Percentiles rank a stretch among this genome's conserved stretches.
phyloP scores from a whole-genome alignment of 2,888 invertebrate genomes.

The Parthenolecanium corni region DNA sequence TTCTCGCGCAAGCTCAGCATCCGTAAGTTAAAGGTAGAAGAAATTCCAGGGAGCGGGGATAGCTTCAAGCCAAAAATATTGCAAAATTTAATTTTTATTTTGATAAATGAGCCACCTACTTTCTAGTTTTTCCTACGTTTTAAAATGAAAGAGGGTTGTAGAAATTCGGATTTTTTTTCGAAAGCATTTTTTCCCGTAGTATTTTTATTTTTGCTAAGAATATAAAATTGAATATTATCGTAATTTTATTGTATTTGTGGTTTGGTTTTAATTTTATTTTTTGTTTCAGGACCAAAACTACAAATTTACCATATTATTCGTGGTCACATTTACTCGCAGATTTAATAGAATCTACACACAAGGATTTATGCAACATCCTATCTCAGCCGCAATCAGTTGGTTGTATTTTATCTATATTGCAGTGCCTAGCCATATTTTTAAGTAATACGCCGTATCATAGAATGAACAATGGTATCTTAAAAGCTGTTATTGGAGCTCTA shows the following conservation, averaged over 20 bases:
- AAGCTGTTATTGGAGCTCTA: slow-evolving; percentile 1
- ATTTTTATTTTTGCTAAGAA: too few species aligned
- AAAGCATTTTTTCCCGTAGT: too few species aligned
- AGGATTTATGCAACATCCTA: neutral
- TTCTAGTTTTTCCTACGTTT: too few species aligned
- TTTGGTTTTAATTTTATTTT: neutral
- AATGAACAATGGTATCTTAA: slow-evolving; percentile 1
- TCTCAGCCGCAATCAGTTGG: neutral
- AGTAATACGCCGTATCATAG: slow-evolving; percentile 22
- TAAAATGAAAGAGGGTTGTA: too few species aligned
- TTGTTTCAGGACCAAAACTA: neutral
- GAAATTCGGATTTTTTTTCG: too few species aligned
- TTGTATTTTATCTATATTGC: slow-evolving; percentile 2
- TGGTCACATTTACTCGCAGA: slow-evolving; percentile 24
- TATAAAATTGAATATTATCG: neutral
- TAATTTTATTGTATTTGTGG: neutral
- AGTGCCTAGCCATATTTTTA: slow-evolving; percentile 13
- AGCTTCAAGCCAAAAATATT: too few species aligned
- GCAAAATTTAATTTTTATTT: too few species aligned
- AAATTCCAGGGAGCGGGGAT: too few species aligned
- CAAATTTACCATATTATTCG: slow-evolving; percentile 6
- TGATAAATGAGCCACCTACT: too few species aligned
- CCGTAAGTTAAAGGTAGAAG: too few species aligned
- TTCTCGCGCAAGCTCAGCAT: slow-evolving; percentile 22
- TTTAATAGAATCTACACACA: slow-evolving; percentile 3